phyloP scores from a whole-genome alignment of 2,113 vertebrate genomes.

The Plotosus lineatus region DNA sequence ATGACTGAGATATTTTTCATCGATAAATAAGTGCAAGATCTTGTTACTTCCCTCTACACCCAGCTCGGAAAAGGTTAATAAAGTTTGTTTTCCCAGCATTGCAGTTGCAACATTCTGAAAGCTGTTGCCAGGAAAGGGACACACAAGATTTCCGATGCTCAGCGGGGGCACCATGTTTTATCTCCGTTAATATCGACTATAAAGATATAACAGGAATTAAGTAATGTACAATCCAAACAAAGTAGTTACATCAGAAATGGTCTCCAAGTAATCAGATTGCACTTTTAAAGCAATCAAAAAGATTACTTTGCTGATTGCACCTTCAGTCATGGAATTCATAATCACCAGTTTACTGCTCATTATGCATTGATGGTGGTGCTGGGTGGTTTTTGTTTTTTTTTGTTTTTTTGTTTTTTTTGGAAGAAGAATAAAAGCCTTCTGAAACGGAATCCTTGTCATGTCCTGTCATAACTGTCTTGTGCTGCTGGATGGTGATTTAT shows the following conservation, averaged over 20 bases:
- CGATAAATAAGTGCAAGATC: not conserved
- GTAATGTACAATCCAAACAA: not conserved
- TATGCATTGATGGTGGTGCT: too few relatives aligned
- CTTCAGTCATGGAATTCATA: slow-evolving; percentile 5
- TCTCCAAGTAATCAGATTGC: slow-evolving; percentile 6
- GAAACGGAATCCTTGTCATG: slow-evolving; percentile 36
- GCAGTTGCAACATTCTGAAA: not conserved
- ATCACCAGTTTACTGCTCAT: not conserved
- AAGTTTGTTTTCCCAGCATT: not conserved
- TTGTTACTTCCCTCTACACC: not conserved
- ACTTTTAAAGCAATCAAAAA: not conserved
- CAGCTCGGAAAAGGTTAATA: not conserved
- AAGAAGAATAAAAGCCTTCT: not conserved
- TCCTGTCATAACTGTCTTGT: slow-evolving; percentile 49
- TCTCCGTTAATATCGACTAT: not conserved
- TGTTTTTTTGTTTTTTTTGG: not conserved
- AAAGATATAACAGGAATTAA: not conserved
- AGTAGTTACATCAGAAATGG: slow-evolving; percentile 3
- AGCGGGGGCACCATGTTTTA: not conserved
- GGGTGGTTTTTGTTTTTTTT: not conserved
- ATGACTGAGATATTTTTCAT: not conserved
- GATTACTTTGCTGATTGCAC: not conserved
- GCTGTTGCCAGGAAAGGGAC: not conserved
- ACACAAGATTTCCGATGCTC: not conserved
- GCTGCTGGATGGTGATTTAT: slow-evolving; percentile 54